These are phyloP conservation scores for Cantharis rufa DNA, from an alignment of 2,888 invertebrate species.

Conservation along the genomic window DNA sequence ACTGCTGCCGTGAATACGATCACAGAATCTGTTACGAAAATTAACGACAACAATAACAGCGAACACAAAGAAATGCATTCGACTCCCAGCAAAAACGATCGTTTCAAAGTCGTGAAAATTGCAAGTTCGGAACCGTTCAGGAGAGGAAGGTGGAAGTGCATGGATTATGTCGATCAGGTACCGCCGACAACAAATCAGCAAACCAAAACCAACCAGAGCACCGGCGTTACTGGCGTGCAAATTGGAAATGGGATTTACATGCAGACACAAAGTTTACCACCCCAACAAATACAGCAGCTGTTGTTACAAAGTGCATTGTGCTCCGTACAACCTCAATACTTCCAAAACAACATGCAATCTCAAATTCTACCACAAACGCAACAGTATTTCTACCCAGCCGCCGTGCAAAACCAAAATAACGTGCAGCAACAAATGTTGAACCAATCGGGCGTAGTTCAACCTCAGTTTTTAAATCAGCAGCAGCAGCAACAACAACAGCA, in stretches of 20 bases:
- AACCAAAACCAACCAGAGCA: constrained; percentile 14
- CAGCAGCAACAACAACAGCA: constrained; percentile 29
- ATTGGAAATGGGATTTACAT: constrained; percentile 44
- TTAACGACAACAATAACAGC: constrained; percentile 48
- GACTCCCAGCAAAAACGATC: constrained; percentile 60
- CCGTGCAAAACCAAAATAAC: constrained; percentile 43
- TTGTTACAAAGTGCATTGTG: constrained; percentile 52
- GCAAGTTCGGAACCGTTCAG: constrained; percentile 77
- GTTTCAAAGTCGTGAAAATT: constrained; percentile 79
- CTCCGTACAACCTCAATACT: constrained; percentile 35
- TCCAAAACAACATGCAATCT: constrained; percentile 44
- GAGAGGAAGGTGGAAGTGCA: constrained; percentile 76
- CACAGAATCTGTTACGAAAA: constrained; percentile 53
- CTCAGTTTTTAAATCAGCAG: constrained; percentile 48
- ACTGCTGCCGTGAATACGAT: constrained; percentile 42
- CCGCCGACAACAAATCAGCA: constrained; percentile 43
- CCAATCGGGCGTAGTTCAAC: constrained; percentile 44
- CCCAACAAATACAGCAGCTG: constrained; percentile 56
- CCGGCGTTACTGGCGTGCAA: constrained; percentile 20
- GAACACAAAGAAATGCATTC: constrained; percentile 61
- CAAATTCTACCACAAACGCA: constrained; percentile 50
- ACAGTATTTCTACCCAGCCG: constrained; percentile 52
- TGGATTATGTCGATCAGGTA: constrained; percentile 75
- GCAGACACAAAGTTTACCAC: constrained; percentile 57
- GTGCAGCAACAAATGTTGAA: constrained; percentile 46